Base-by-base conservation (phyloP, 2,113 vertebrate genomes). In the Trinectes maculatus region DNA sequence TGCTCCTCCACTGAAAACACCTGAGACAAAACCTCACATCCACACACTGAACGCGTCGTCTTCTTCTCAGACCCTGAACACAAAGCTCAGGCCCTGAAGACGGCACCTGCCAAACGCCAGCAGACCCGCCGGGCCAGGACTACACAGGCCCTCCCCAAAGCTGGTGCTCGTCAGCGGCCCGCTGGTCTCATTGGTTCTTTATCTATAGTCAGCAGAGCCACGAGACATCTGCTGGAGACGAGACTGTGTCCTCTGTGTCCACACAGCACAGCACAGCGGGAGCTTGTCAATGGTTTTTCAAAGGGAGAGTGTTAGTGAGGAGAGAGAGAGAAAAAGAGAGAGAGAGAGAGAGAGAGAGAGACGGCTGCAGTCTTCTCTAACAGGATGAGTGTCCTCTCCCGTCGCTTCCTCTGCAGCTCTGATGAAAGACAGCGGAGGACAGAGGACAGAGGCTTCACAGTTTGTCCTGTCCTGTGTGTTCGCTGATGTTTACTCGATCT, bases 161-260 rank as follows among this genome's bases (percentile, higher is more conserved):
- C 84, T 59, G 74, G 76, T 65, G 84, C 85, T 79, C 80, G 77
- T 82, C 86, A 61, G 83, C 26, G 64, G 77, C 77, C 83, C 79
- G 72, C 78, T 77, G 82, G 68, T 89, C 87, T 86, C 77, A 55
- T 87, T 80, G 81, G 83, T n/a, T n/a, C 85, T 92, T 91, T 91
- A 92, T 92, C 91, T 92, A 91, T 90, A 85, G 90, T 87, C 76
- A 68, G 70, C 81, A n/a, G n/a, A n/a, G 89, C 91, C 90, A 91
- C 64, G 28, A 91, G 91, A 92, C 92, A 92, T 92, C 91, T 93
- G 92, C 91, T 92, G 87, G 85, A 86, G 89, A 84, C 80, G 61
- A 68, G 84, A 43, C 82, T 87, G 71, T 59, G 85, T 90, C 90
- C 85, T 81, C 72, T 71, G 80, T 66, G 85, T 87, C 87, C 87